Percentiles rank a stretch among this genome's conserved stretches.
Evolutionary conservation across 2,113 vertebrate genomes (phyloP).

Genomic region (Noturus placidus): DNA sequence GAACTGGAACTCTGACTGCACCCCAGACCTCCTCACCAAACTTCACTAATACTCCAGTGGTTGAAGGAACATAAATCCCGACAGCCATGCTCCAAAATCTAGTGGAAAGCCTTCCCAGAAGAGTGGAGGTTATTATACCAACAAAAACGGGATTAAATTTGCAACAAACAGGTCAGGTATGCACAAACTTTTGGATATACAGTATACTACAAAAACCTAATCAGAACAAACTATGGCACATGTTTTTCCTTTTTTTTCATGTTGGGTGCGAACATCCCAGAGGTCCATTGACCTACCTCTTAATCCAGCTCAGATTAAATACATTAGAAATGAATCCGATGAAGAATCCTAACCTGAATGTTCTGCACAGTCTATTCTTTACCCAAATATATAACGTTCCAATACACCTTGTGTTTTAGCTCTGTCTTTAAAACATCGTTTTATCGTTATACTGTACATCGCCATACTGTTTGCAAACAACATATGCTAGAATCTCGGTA

Average conservation of each 20-base stretch:
- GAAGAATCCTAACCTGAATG: not conserved
- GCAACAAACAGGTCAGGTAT: not conserved
- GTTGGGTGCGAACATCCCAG: not conserved
- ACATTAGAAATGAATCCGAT: not conserved
- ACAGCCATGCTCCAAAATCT: too few species aligned
- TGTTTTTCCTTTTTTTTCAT: too few species aligned
- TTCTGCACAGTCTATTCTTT: not conserved
- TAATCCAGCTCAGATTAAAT: not conserved
- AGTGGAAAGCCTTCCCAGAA: too few species aligned
- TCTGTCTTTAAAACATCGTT: not conserved
- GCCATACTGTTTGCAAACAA: not conserved
- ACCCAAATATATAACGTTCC: not conserved
- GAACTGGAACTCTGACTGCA: too few species aligned
- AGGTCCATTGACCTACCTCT: not conserved
- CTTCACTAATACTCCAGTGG: too few species aligned
- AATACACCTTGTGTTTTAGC: not conserved
- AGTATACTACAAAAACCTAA: not conserved
- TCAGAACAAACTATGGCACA: not conserved
- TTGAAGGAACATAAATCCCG: too few species aligned
- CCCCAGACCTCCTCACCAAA: too few species aligned
- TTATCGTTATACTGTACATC: not conserved
- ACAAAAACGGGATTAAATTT: too few species aligned
- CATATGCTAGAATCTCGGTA: not conserved
- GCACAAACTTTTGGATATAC: not conserved
- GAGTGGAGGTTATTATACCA: not conserved